Evolutionary conservation across 2,888 invertebrate genomes (phyloP), one percentile per base, ranked within the genome.

Genomic region (Neoscelio sp.): DNA sequence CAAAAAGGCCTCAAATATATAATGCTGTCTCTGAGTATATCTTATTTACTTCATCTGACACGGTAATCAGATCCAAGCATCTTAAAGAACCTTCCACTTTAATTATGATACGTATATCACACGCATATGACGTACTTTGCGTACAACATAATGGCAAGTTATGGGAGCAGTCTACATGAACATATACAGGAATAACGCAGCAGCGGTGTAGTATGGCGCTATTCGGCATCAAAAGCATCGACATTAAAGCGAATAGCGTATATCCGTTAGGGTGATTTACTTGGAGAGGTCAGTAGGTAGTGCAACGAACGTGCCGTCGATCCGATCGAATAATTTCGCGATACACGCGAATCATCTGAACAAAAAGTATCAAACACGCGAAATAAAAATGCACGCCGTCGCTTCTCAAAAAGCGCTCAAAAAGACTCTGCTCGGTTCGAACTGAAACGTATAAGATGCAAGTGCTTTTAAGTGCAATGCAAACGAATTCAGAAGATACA

Each of bases 211-310:
- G 80, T 76, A 75, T 80, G 78, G 73, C 80, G 78, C 78, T 77
- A 81, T 80, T 80, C 80, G 71, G 80, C 84, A 80, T 86, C 85
- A 85, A 87, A 87, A 82, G 85, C 84, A 84, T 85, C 83, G 85
- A 78, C 85, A 86, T 85, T 84, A 82, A 85, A 86, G 85, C 81
- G 87, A 87, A 89, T 87, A 82, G 87, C 85, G 86, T 85, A 84
- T 86, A 88, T 88, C 88, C 88, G 87, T 85, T 85, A 82, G 88
- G 85, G 86, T 86, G 86, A 88, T 87, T 87, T 84, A 83, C 80
- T 77, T 68, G 82, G 60, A 76, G 82, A 82, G 83, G 85, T 85
- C 85, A 86, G 83, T 82, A 78, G 79, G 79, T 64, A 75, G 75
- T 48, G 54, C 60, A 70, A 38, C 68, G 56, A 68, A 64, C 65